Evolutionary conservation across 2,888 invertebrate genomes (phyloP).

Genomic region (Dasysyrphus tricinctus): DNA sequence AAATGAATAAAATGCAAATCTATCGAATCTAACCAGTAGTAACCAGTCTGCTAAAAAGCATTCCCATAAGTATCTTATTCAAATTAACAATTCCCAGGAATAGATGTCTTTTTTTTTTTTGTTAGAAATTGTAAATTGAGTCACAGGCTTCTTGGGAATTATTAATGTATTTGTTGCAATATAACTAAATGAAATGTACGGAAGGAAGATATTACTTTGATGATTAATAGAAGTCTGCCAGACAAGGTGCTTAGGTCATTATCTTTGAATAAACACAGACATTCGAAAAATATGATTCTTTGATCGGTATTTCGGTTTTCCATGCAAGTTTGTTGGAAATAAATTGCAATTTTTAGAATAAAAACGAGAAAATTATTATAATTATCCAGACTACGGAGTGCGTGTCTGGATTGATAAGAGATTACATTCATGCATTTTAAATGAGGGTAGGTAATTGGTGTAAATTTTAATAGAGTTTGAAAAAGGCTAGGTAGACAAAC

Average conservation of each 20-base stretch:
- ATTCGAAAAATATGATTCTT: background rate
- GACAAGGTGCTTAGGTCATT: conserved; percentile 5
- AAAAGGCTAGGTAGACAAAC: background rate
- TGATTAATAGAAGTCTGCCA: background rate
- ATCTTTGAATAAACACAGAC: background rate
- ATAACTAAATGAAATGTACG: background rate
- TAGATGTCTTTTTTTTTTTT: conserved; percentile 5
- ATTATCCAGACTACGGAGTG: background rate
- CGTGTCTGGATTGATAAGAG: conserved; percentile 1
- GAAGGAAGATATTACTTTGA: background rate
- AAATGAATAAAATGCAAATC: conserved; percentile 14
- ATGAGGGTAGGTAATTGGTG: background rate
- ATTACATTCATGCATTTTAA: background rate
- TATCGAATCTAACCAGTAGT: background rate
- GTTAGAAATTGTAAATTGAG: no score
- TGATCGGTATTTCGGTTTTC: background rate
- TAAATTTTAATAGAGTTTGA: background rate
- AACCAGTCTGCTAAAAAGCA: background rate
- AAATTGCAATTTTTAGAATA: background rate
- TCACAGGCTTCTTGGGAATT: conserved; percentile 5
- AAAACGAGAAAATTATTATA: conserved; percentile 11
- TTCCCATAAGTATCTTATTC: background rate
- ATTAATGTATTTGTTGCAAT: background rate
- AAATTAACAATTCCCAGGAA: background rate
- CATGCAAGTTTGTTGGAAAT: conserved; percentile 1